Conservation (phyloP, 2,888 invertebrate species). For the Tetheella fluctuosa region DNA sequence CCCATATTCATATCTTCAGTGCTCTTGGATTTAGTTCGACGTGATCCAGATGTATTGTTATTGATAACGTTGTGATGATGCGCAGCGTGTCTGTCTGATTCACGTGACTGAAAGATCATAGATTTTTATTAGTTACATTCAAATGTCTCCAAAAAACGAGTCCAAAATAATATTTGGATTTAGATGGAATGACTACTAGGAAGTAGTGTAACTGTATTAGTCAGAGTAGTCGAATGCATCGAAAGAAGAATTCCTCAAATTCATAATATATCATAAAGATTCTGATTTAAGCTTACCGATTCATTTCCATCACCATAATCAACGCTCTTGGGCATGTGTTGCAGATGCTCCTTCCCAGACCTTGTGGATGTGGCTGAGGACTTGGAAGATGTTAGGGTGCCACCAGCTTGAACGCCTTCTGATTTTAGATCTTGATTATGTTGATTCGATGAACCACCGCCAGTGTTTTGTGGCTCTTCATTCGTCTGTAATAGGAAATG, state of each 20-base stretch:
- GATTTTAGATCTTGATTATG: constrained; percentile 85
- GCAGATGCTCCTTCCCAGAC: constrained; percentile 76
- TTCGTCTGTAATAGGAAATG: constrained; percentile 54
- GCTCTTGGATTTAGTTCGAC: constrained; percentile 93
- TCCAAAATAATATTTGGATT: too few relatives aligned
- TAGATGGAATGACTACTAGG: too few relatives aligned
- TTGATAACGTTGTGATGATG: constrained; percentile 89
- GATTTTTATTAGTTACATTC: constrained; percentile 25
- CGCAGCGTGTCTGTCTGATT: constrained; percentile 87
- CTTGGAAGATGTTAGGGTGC: constrained; percentile 86
- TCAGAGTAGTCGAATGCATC: too few relatives aligned
- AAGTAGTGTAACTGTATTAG: too few relatives aligned
- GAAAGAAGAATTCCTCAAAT: too few relatives aligned
- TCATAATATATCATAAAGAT: background rate
- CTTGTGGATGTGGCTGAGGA: constrained; percentile 86
- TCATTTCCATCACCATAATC: constrained; percentile 89
- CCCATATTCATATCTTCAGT: constrained; percentile 93
- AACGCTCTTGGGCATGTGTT: constrained; percentile 85
- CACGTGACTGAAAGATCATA: constrained; percentile 80
- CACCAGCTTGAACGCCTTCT: constrained; percentile 93
- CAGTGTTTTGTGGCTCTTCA: constrained; percentile 71
- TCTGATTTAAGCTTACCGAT: constrained; percentile 55
- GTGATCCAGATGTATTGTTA: constrained; percentile 86
- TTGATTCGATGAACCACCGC: constrained; percentile 56
- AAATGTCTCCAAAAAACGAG: too few relatives aligned